These are phyloP conservation scores for Polydrusus pterygomalis DNA, from an alignment of 2,888 invertebrate species.

Conservation along the genomic window DNA sequence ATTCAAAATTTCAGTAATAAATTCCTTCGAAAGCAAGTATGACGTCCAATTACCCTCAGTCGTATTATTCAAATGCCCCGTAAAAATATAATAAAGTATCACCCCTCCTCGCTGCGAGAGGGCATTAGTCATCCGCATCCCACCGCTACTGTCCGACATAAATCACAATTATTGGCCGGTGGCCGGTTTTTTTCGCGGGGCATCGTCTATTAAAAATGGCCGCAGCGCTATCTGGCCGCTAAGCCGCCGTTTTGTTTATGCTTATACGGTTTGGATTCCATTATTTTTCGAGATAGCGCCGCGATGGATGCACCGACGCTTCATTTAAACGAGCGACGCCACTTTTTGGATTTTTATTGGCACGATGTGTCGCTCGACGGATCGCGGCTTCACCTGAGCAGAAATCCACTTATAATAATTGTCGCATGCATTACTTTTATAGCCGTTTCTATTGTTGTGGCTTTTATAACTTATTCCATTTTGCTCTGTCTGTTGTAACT, in stretches of 20 bases:
- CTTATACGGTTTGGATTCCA: slow-evolving; percentile 65
- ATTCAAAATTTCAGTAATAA: slow-evolving; percentile 31
- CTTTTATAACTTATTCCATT: neutral
- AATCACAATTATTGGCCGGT: slow-evolving; percentile 77
- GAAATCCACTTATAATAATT: slow-evolving; percentile 40
- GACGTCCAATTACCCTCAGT: slow-evolving; percentile 63
- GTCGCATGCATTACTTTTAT: slow-evolving; percentile 34
- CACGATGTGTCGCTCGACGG: slow-evolving; percentile 34
- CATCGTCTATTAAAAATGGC: slow-evolving; percentile 57
- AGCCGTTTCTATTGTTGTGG: neutral
- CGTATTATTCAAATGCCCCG: slow-evolving; percentile 67
- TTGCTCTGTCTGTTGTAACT: neutral
- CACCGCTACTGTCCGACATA: slow-evolving; percentile 75
- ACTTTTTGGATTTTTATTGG: slow-evolving; percentile 53
- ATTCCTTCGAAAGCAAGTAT: slow-evolving; percentile 55
- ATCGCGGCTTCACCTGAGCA: slow-evolving; percentile 42
- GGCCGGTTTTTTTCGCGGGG: slow-evolving; percentile 58
- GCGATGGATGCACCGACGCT: slow-evolving; percentile 56
- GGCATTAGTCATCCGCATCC: slow-evolving; percentile 75
- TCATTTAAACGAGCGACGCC: slow-evolving; percentile 53
- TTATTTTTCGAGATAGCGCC: slow-evolving; percentile 64
- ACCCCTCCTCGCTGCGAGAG: slow-evolving; percentile 70
- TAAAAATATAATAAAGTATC: slow-evolving; percentile 71
- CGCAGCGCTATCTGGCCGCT: slow-evolving; percentile 64
- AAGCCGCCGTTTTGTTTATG: slow-evolving; percentile 69